phyloP scores from a whole-genome alignment of 2,797 vertebrate genomes.

The Oophaga sylvatica region DNA sequence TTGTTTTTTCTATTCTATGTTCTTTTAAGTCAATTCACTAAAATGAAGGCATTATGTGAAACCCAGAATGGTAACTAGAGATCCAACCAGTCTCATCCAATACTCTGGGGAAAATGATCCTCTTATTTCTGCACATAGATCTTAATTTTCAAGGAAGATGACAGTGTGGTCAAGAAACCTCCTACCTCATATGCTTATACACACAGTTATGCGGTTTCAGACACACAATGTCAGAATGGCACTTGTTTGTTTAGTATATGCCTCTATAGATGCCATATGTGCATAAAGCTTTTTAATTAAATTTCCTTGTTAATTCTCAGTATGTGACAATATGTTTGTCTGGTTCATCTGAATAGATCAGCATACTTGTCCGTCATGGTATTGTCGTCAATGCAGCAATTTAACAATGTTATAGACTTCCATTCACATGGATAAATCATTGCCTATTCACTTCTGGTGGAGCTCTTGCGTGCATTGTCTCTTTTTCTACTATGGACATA shows the following conservation, averaged over 20 bases:
- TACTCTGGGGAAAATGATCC: not conserved
- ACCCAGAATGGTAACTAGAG: not conserved
- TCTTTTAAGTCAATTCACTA: too few species aligned
- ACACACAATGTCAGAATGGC: not conserved
- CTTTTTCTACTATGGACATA: not conserved
- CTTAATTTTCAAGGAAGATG: not conserved
- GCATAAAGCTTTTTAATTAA: not conserved
- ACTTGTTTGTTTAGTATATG: not conserved
- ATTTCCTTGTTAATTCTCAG: not conserved
- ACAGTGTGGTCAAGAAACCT: not conserved
- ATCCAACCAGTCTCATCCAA: not conserved
- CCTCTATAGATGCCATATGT: not conserved
- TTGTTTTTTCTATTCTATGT: too few species aligned
- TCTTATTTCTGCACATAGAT: not conserved
- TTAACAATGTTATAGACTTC: not conserved
- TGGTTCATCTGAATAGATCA: not conserved
- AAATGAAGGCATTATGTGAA: not conserved
- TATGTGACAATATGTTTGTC: not conserved
- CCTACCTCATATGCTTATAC: not conserved
- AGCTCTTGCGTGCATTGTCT: not conserved
- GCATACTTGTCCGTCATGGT: slow-evolving; percentile 3
- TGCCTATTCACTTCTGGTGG: not conserved
- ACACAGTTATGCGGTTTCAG: not conserved
- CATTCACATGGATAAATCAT: not conserved
- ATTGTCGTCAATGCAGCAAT: not conserved